Evolutionary conservation across 2,797 vertebrate genomes (phyloP).

Genomic region (Catharus ustulatus): DNA sequence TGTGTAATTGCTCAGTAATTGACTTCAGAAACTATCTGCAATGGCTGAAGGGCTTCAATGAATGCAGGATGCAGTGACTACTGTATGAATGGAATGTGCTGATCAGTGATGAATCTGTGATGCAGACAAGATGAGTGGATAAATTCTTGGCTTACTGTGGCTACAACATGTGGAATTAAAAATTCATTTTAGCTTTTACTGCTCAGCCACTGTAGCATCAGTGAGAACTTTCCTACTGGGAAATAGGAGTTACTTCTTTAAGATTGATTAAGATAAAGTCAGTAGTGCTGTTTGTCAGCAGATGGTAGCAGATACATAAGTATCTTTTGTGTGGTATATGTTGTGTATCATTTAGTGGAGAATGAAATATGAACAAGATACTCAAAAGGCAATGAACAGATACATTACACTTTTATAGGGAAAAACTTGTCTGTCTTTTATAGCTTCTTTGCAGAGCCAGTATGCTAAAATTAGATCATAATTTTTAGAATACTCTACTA

Average conservation of each 20-base stretch:
- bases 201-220: not conserved
- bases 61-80: not conserved
- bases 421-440: not conserved
- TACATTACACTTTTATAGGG: not conserved
- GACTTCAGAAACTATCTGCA: not conserved
- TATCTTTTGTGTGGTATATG: not conserved
- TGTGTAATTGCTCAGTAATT: not conserved
- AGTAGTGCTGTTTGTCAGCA: slow-evolving; percentile 46
- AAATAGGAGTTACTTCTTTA: not conserved
- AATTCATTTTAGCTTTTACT: not conserved
- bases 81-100: not conserved
- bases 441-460: not conserved
- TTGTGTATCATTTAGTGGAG: not conserved
- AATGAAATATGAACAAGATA: not conserved
- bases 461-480: not conserved
- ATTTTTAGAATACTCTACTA: not conserved
- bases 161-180: not conserved
- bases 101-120: not conserved
- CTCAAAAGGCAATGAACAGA: not conserved
- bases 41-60: not conserved
- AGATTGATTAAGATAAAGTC: not conserved
- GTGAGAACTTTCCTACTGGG: not conserved
- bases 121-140: not conserved
- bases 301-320: slow-evolving; percentile 52
- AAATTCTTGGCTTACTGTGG: not conserved